Base-by-base conservation (phyloP, 2,888 invertebrate species). In the Drosophila subsilvestris region DNA sequence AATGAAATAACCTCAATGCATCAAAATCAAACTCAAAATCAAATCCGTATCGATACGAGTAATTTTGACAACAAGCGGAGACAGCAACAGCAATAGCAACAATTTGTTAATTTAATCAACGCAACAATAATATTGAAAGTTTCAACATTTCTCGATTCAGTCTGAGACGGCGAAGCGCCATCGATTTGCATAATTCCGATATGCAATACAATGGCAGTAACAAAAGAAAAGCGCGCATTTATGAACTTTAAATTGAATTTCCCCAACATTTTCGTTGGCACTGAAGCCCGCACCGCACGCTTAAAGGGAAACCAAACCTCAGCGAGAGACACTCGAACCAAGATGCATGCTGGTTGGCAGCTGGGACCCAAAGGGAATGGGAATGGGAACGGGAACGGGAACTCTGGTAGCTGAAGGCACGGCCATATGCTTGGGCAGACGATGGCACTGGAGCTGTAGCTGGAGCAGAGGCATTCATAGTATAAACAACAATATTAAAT, bases 401-500 rank as follows among this genome's bases (percentile, higher is more conserved):
- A 58, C 29, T 25, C 5, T 62, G 51, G 42, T 27, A 32, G 45
- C 71, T 25, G 14, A 20, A 3, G 74, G 48, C 74, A 25, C 22
- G 66, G 66, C 74, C 69, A 69, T 69, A 71, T 71, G 74, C 56
- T 63, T 25, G 47, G 29, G 32, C 56, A 7, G 25, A 25, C 25
- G 25, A 25, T 25, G 25, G 37, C 1, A 2, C 37, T 37, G 14
- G 32, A 14, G 32, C 37, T 14, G 37, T 2, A 6, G 14, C 44
- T 18, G 44, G 42, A 6, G 69, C 65, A 44, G 18, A 17, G 48
- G 63, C 68, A 86, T 80, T 63, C 73, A 69, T 86, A 78, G 77
- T 82, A 84, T 84, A 88, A 89, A 84, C 89, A 84, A 86, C 86
- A 88, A 84, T 89, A 84, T 84, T 84, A 84, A 84, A 84, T 89